Percentiles rank a stretch among this genome's conserved stretches.
These are phyloP conservation scores for Sapajus apella DNA, from an alignment of 2,113 vertebrate species.

Conservation along the genomic window DNA sequence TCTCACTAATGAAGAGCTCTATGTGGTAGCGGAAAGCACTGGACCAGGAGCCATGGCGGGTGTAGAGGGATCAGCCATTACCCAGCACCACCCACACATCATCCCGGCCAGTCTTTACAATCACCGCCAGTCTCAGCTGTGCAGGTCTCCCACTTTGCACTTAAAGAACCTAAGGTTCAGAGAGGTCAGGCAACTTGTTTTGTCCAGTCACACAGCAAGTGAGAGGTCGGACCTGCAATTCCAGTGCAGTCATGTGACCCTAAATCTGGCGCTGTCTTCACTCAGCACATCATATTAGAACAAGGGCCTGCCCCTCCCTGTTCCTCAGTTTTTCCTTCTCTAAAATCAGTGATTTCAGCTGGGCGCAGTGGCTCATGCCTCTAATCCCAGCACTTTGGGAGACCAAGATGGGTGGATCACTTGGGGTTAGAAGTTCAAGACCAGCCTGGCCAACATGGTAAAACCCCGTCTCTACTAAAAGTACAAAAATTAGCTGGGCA, in stretches of 20 bases:
- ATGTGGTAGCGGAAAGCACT: background rate
- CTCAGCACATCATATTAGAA: background rate
- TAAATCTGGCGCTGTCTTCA: background rate
- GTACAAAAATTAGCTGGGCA: no score
- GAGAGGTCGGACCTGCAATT: background rate
- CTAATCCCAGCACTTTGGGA: no score
- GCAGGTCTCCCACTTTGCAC: background rate
- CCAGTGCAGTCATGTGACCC: accelerated
- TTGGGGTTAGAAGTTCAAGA: no score
- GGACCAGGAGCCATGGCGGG: background rate
- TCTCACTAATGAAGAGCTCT: background rate
- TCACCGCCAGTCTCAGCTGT: background rate
- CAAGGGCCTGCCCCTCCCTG: background rate
- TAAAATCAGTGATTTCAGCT: background rate
- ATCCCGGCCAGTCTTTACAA: background rate
- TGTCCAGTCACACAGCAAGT: background rate
- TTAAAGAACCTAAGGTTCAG: background rate
- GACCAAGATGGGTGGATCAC: no score
- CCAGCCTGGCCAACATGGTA: no score
- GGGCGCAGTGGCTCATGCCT: no score
- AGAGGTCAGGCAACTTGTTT: background rate
- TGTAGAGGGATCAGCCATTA: accelerated
- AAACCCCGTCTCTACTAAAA: no score
- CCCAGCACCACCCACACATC: background rate
- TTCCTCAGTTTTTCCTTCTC: background rate